Evolutionary conservation across 64 coral and sea anemone species (phyloP).

Genomic region (Anthopleura sola): DNA sequence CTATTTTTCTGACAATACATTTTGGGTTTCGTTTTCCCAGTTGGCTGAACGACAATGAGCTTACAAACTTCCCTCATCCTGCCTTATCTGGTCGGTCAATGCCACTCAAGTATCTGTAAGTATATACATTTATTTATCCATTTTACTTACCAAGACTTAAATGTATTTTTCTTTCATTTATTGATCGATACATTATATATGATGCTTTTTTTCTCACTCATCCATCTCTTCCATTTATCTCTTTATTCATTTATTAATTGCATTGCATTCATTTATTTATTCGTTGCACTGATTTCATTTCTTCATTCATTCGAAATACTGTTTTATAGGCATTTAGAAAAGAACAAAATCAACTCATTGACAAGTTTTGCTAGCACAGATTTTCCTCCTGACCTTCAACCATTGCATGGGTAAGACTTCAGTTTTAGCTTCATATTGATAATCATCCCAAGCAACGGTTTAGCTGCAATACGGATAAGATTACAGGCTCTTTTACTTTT

Average conservation of each 20-base stretch:
- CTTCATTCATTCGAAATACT: not conserved
- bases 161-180: not conserved
- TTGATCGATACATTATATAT: not conserved
- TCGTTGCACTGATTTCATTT: no score
- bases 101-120: slow-evolving; percentile 79
- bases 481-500: no score
- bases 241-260: not conserved
- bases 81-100: slow-evolving; percentile 34
- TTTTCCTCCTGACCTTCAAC: slow-evolving; percentile 74
- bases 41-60: slow-evolving; percentile 76
- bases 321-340: slow-evolving; percentile 60
- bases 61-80: slow-evolving; percentile 84
- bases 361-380: slow-evolving; percentile 64
- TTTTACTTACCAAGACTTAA: not conserved
- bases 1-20: not conserved
- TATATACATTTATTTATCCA: not conserved
- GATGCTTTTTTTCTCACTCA: not conserved
- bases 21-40: slow-evolving; percentile 10
- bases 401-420: slow-evolving; percentile 56
- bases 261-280: no score
- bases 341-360: slow-evolving; percentile 58
- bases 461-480: no score
- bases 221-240: not conserved
- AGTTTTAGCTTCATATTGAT: not conserved
- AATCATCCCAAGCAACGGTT: not conserved